Evolutionary conservation across 64 coral and sea anemone genomes (phyloP).

Genomic region (Anthopleura sola): DNA sequence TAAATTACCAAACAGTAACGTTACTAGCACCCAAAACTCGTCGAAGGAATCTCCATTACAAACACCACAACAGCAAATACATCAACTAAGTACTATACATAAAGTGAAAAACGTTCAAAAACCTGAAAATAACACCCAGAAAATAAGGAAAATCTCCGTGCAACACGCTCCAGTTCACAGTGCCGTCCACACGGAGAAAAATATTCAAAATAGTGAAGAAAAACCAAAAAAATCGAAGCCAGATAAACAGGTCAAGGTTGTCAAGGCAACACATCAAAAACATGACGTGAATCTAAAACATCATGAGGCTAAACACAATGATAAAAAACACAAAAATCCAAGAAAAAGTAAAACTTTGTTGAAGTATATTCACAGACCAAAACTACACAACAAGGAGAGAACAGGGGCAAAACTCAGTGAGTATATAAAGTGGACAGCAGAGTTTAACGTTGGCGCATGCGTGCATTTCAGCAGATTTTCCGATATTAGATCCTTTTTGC

Average conservation of each 20-base stretch:
- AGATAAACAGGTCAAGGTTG: neutral
- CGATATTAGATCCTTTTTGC: too few relatives aligned
- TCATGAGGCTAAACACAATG: neutral
- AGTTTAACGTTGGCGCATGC: too few relatives aligned
- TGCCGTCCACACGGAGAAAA: neutral
- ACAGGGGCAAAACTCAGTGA: neutral
- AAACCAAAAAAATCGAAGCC: neutral
- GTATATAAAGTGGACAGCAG: neutral
- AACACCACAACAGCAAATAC: neutral
- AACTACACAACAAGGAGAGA: neutral
- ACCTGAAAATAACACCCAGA: neutral
- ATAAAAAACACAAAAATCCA: neutral
- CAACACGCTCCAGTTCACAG: neutral
- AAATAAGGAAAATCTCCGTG: neutral
- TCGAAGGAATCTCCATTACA: neutral
- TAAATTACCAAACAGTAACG: neutral
- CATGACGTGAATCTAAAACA: neutral
- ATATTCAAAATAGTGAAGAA: neutral
- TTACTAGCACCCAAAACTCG: neutral
- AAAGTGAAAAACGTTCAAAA: neutral
- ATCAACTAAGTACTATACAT: neutral
- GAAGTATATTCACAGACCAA: conserved; percentile 1
- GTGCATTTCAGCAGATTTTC: too few relatives aligned
- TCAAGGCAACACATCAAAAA: neutral
- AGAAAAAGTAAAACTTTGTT: neutral